Conservation (phyloP, 2,113 vertebrate species). For the Brienomyrus longianalis region DNA sequence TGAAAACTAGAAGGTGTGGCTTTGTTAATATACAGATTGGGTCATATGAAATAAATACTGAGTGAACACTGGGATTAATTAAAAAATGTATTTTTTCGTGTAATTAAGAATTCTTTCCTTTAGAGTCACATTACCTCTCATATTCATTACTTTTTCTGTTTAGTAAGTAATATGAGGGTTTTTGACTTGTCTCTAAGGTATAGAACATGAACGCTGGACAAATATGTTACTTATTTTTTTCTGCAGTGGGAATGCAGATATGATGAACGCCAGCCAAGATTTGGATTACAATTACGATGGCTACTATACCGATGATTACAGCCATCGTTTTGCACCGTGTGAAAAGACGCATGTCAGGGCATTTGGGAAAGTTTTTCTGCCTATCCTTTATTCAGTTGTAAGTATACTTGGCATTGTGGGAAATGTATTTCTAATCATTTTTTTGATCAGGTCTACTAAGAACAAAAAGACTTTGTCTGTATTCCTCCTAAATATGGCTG, state of each 20-base stretch:
- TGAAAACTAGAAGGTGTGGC: background rate
- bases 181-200: background rate
- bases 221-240: background rate
- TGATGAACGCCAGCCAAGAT: background rate
- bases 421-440: conserved; percentile 48
- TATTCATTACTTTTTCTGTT: background rate
- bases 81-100: background rate
- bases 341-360: conserved; percentile 50
- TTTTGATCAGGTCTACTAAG: conserved; percentile 41
- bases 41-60: background rate
- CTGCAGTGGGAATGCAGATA: background rate
- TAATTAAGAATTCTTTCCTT: background rate
- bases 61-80: background rate
- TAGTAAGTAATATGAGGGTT: background rate
- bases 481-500: conserved; percentile 57
- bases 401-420: conserved; percentile 48
- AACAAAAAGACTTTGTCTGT: conserved; percentile 40
- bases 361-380: conserved; percentile 56
- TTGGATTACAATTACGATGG: conserved; percentile 14
- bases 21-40: background rate
- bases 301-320: conserved; percentile 29
- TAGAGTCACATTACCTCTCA: background rate
- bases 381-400: conserved; percentile 47
- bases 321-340: conserved; percentile 45
- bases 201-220: background rate